Base-by-base conservation (phyloP, 92 coral and sea anemone species). In the Pocillopora grandis region DNA sequence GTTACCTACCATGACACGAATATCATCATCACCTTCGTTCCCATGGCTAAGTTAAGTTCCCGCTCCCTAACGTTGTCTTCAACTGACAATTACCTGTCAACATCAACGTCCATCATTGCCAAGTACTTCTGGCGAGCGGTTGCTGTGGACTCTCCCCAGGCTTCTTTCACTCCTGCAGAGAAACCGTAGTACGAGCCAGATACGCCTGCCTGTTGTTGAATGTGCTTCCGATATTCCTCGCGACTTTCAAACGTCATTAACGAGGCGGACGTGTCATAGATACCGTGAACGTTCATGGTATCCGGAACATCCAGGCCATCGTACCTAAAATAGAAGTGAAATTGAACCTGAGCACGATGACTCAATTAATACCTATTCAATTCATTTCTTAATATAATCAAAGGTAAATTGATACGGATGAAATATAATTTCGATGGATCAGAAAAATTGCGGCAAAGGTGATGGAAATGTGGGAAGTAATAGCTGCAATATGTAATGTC, bases 261-360 rank as follows among this genome's bases (percentile, higher is more conserved):
- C 10, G 66, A 52, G 33, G 52, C 88, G 5, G 72, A 36, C 16
- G 82, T 84, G 75, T 84, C 88, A 27, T 84, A 84, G 10, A 76
- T 23, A 61, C 88, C 88, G 58, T 84, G 88, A 12, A 84, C 88
- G 18, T 76, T 84, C 88, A 84, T 84, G 58, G 88, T 84, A 77
- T 84, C 88, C 2, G 88, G 88, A 58, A 84, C 88, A 33, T 84
- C 76, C 67, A 49, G 3, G 27, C 58, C 77, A 48, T 76, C 88
- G 21, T 77, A 84, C 36, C 88, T 84, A 7, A 56, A 58, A 20
- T 58, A 82, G 31, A 27, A 27, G 31, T 27, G 31, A 27, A 27
- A 27, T 27, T 27, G 31, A 27, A 27, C 31, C 31, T 27, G 31
- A 27, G 31, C 31, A 27, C 31, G 31, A 27, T 27, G 31, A 27